Conservation (phyloP, 2,797 vertebrate species). For the Sebastes hubbsi region DNA sequence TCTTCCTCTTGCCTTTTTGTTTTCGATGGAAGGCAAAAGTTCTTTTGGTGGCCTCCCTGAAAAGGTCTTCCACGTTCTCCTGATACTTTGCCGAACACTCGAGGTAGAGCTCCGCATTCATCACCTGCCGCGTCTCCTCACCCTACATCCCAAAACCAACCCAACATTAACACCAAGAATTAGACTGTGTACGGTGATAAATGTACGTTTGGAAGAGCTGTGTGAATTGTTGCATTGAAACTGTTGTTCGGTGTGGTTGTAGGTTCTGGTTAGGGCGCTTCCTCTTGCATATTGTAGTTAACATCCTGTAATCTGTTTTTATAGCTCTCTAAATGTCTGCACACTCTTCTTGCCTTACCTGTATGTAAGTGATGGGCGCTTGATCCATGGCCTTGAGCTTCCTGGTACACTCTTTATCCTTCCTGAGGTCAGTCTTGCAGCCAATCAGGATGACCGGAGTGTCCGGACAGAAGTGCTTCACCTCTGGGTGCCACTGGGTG, state of each 20-base stretch:
- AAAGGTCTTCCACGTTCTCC: slow-evolving; percentile 94
- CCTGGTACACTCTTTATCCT: slow-evolving; percentile 91
- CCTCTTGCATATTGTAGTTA: slow-evolving; percentile 15
- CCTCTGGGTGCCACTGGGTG: slow-evolving; percentile 93
- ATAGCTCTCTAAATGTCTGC: neutral
- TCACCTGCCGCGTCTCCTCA: slow-evolving; percentile 83
- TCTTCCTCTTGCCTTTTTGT: slow-evolving; percentile 76
- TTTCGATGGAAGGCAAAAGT: slow-evolving; percentile 85
- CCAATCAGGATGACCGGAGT: slow-evolving; percentile 91
- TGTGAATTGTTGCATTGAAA: neutral
- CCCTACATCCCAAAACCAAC: slow-evolving; percentile 78
- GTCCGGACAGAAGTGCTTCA: slow-evolving; percentile 92
- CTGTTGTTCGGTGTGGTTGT: neutral
- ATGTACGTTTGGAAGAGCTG: neutral
- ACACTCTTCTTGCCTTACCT: slow-evolving; percentile 77
- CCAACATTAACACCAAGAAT: neutral
- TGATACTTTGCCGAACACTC: slow-evolving; percentile 96
- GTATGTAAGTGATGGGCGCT: slow-evolving; percentile 90
- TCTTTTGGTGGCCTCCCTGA: slow-evolving; percentile 88
- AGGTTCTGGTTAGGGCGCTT: slow-evolving; percentile 10
- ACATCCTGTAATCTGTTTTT: neutral
- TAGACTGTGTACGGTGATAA: neutral
- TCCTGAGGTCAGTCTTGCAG: slow-evolving; percentile 96
- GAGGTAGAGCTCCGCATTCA: slow-evolving; percentile 89
- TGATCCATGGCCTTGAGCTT: slow-evolving; percentile 87